These are phyloP conservation scores for Coregonus ussuriensis DNA, from an alignment of 2,797 vertebrate species.

Conservation along the genomic window DNA sequence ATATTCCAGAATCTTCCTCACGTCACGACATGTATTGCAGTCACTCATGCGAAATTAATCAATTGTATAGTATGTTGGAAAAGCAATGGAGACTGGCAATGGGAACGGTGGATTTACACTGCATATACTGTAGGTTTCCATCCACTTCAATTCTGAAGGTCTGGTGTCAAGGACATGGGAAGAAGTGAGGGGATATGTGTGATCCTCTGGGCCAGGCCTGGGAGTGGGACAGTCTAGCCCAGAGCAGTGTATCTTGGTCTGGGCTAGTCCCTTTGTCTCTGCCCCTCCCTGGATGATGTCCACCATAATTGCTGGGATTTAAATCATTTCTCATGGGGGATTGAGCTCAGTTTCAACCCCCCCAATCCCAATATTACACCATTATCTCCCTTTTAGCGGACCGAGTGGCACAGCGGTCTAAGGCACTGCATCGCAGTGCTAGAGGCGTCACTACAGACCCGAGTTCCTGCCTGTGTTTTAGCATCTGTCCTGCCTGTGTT, in stretches of 20 bases:
- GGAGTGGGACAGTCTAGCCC: background rate
- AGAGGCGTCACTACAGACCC: no score
- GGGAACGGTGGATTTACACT: background rate
- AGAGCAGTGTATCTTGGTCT: background rate
- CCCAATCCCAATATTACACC: background rate
- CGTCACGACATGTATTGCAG: background rate
- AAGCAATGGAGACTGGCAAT: background rate
- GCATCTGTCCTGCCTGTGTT: no score
- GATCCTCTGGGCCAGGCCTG: background rate
- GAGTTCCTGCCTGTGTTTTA: no score
- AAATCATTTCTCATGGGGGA: slow-evolving; percentile 28
- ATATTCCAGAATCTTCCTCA: background rate
- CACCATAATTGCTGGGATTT: slow-evolving; percentile 41
- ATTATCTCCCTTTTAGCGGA: background rate
- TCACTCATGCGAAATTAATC: background rate
- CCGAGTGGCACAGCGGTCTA: no score
- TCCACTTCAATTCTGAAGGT: background rate
- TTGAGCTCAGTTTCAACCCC: background rate
- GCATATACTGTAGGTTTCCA: background rate
- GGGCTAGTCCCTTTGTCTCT: slow-evolving; percentile 21
- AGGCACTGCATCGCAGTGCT: no score
- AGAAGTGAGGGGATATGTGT: slow-evolving; percentile 3
- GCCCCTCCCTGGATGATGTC: slow-evolving; percentile 5
- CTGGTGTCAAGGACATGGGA: background rate
- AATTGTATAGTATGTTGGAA: background rate